These are phyloP conservation scores for Zelostemma sp. DNA, from an alignment of 1,140 invertebrate genomes.

Conservation along the genomic window DNA sequence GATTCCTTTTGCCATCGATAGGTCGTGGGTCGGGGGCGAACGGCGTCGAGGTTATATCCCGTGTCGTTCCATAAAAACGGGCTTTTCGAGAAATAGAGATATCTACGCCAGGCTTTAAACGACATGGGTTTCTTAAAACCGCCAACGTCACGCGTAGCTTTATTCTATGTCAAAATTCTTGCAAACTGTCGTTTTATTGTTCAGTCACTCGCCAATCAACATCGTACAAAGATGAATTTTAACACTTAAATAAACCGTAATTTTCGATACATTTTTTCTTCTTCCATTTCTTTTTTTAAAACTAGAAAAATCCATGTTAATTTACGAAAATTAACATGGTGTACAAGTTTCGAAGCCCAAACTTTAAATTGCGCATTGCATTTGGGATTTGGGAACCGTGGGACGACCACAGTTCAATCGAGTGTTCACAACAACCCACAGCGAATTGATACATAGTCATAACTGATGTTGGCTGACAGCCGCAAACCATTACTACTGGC, in stretches of 20 bases:
- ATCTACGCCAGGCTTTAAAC: constrained; percentile 15
- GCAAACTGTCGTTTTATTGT: too few species aligned
- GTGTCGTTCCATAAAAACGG: constrained; percentile 25
- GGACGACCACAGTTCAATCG: neutral
- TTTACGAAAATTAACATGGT: too few species aligned
- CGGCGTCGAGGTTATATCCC: constrained; percentile 22
- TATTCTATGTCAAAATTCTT: too few species aligned
- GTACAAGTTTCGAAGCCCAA: too few species aligned
- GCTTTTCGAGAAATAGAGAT: constrained; percentile 27
- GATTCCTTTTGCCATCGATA: constrained; percentile 14
- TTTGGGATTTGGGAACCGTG: neutral
- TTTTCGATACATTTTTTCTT: too few species aligned
- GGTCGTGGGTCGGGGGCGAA: constrained; percentile 16
- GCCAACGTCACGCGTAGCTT: too few species aligned
- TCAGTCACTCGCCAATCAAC: too few species aligned
- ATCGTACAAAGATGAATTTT: too few species aligned
- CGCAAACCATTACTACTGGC: constrained; percentile 5
- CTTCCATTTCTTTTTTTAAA: too few species aligned
- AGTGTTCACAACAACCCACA: neutral
- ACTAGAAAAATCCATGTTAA: too few species aligned
- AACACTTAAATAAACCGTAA: too few species aligned
- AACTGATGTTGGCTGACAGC: constrained; percentile 1
- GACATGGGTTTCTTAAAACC: too few species aligned
- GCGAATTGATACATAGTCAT: constrained; percentile 1
- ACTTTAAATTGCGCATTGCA: neutral